Percentiles rank a stretch among this genome's conserved stretches.
phyloP scores from a whole-genome alignment of 2,113 vertebrate genomes.

The Sebastes schlegelii region DNA sequence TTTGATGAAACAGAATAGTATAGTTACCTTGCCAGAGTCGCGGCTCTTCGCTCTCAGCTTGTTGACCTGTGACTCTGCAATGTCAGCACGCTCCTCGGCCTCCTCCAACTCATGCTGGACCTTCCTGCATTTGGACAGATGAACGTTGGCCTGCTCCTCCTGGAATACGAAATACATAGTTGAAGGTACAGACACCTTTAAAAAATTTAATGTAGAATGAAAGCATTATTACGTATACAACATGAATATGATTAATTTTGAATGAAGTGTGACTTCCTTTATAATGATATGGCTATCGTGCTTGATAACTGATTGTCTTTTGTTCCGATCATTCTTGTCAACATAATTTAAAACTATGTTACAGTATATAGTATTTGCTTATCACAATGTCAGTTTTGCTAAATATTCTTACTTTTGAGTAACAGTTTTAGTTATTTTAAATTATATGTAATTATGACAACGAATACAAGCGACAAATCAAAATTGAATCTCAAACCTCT shows the following conservation, averaged over 20 bases:
- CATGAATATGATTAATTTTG: background rate
- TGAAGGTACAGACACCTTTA: background rate
- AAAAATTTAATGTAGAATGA: background rate
- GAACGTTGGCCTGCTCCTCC: conserved; percentile 79
- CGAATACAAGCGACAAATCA: background rate
- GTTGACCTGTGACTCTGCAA: conserved; percentile 88
- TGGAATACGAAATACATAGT: conserved; percentile 33
- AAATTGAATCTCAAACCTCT: too few relatives aligned
- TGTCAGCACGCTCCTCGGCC: conserved; percentile 88
- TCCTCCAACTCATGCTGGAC: conserved; percentile 88
- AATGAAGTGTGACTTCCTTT: background rate
- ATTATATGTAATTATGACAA: background rate
- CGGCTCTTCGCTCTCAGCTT: conserved; percentile 86
- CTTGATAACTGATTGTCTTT: background rate
- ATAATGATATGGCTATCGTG: background rate
- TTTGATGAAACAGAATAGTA: background rate
- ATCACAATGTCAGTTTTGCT: background rate
- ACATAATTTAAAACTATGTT: background rate
- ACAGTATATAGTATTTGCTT: background rate
- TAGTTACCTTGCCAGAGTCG: conserved; percentile 81
- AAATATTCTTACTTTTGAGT: background rate
- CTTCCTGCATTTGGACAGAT: conserved; percentile 84
- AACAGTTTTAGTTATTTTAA: background rate
- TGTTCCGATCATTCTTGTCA: background rate
- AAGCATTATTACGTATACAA: background rate